Conservation (phyloP, 2,797 vertebrate species). For the Acanthurus tractus region DNA sequence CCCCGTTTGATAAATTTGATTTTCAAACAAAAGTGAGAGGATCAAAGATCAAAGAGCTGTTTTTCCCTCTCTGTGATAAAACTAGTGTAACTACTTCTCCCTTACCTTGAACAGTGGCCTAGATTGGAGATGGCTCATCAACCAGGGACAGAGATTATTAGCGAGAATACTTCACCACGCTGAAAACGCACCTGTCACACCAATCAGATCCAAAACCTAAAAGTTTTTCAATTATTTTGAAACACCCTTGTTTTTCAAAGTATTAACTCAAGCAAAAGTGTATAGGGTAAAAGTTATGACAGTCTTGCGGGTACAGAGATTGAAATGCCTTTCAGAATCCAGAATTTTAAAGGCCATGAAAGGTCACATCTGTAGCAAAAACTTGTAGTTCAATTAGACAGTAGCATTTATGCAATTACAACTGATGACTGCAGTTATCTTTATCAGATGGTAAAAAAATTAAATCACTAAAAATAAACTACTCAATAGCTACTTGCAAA, state of each 20-base stretch:
- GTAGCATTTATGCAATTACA: slow-evolving; percentile 5
- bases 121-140: slow-evolving; percentile 70
- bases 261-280: not conserved
- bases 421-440: not conserved
- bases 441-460: slow-evolving; percentile 6
- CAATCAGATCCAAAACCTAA: not conserved
- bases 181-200: slow-evolving; percentile 24
- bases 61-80: slow-evolving; percentile 75
- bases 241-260: not conserved
- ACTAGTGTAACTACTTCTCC: slow-evolving; percentile 71
- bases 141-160: slow-evolving; percentile 61
- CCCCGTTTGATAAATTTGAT: slow-evolving; percentile 87
- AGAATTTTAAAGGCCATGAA: slow-evolving; percentile 1
- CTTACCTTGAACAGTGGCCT: slow-evolving; percentile 80
- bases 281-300: not conserved
- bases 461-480: slow-evolving; percentile 18
- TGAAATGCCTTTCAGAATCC: not conserved
- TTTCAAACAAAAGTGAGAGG: slow-evolving; percentile 88
- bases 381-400: slow-evolving; percentile 3
- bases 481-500: not conserved
- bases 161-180: slow-evolving; percentile 21
- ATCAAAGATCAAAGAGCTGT: slow-evolving; percentile 87
- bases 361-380: not conserved
- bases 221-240: not conserved
- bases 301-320: not conserved